Percentiles rank a stretch among this genome's conserved stretches.
These are phyloP conservation scores for Trimorus sp. DNA, from an alignment of 2,888 invertebrate genomes.

Conservation along the genomic window DNA sequence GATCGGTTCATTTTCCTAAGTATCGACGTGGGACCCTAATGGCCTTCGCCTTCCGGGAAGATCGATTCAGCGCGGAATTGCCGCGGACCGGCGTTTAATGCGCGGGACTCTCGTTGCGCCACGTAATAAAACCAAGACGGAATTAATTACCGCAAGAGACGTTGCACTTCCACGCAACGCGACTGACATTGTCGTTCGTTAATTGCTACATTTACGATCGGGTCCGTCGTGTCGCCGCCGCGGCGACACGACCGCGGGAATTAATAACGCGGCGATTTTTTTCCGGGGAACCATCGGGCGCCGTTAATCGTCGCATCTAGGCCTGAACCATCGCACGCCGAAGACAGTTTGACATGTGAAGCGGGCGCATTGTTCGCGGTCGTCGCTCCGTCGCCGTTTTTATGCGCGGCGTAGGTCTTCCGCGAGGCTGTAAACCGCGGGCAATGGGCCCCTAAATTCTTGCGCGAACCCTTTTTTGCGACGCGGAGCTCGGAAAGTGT, in stretches of 20 bases:
- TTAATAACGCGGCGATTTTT: too few relatives aligned
- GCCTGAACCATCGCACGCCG: conserved; percentile 49
- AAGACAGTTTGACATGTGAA: conserved; percentile 62
- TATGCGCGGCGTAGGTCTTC: conserved; percentile 24
- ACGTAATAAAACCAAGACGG: conserved; percentile 54
- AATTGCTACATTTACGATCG: conserved; percentile 43
- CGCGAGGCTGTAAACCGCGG: conserved; percentile 43
- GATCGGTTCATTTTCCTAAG: conserved; percentile 66
- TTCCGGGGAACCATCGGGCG: not conserved
- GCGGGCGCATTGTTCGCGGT: conserved; percentile 49
- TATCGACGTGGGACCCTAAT: conserved; percentile 63
- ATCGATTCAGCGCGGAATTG: conserved; percentile 61
- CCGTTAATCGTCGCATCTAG: conserved; percentile 55
- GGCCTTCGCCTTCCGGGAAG: conserved; percentile 62
- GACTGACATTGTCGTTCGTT: conserved; percentile 45
- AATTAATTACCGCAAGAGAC: conserved; percentile 49
- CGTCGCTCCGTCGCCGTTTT: conserved; percentile 52
- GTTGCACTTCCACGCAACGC: conserved; percentile 37
- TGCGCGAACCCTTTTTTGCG: not conserved
- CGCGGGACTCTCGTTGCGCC: conserved; percentile 54
- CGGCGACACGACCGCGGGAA: not conserved
- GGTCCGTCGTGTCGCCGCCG: not conserved
- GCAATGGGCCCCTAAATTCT: conserved; percentile 46
- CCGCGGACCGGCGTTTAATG: conserved; percentile 52
- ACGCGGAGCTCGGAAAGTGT: not conserved